A percentile compares a stretch with the other conserved stretches of the same genome.
phyloP scores from a whole-genome alignment of 2,888 invertebrate genomes.

The Chironomus tentans region DNA sequence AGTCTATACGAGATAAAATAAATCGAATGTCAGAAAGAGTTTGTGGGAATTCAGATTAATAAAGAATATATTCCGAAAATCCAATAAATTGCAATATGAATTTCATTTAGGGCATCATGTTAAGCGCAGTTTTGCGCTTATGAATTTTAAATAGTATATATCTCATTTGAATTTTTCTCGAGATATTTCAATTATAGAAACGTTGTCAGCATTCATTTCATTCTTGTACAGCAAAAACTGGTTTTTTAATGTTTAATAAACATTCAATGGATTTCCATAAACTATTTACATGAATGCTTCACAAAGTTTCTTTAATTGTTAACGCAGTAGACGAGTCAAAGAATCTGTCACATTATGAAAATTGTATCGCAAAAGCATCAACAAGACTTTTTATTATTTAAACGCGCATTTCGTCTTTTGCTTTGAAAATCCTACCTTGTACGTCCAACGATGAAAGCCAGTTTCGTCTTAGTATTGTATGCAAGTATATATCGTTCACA shows the following conservation, averaged over 20 bases:
- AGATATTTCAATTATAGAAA: not conserved
- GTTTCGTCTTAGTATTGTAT: too few relatives aligned
- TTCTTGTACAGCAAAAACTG: not conserved
- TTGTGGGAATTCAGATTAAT: not conserved
- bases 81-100: not conserved
- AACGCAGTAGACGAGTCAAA: not conserved
- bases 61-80: not conserved
- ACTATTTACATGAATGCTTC: not conserved
- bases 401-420: conserved; percentile 24
- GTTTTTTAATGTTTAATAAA: not conserved
- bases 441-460: conserved; percentile 45
- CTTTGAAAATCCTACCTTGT: conserved; percentile 46
- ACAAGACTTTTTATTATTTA: not conserved
- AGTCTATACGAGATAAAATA: not conserved
- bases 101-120: not conserved
- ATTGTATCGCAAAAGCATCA: not conserved
- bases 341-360: not conserved
- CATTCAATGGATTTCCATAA: too few relatives aligned
- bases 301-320: not conserved
- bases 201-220: not conserved
- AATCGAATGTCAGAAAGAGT: conserved; percentile 21
- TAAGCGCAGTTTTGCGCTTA: not conserved
- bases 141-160: not conserved
- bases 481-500: too few relatives aligned
- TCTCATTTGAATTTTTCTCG: not conserved